Percentiles rank a stretch among this genome's conserved stretches.
phyloP scores from a whole-genome alignment of 2,797 vertebrate genomes.

The Spheniscus humboldti region DNA sequence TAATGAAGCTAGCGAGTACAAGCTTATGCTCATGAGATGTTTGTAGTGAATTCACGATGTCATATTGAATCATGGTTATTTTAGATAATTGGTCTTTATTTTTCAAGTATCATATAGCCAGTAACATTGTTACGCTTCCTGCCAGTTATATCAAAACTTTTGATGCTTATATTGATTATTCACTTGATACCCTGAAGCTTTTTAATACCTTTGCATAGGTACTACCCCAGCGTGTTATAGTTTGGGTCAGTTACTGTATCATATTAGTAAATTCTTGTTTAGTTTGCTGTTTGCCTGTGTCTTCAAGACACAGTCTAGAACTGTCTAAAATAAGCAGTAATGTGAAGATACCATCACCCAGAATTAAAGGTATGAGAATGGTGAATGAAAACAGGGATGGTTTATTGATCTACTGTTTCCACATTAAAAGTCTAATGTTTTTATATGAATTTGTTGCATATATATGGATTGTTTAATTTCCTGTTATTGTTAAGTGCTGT shows the following conservation, averaged over 20 bases:
- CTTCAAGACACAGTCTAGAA: not conserved
- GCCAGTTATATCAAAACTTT: not conserved
- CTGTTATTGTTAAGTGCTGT: not conserved
- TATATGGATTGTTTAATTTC: not conserved
- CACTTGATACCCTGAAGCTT: not conserved
- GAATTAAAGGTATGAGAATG: not conserved
- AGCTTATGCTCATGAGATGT: not conserved
- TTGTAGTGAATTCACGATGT: not conserved
- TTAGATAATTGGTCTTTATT: not conserved
- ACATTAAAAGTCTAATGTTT: not conserved
- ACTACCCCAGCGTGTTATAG: not conserved
- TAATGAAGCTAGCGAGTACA: not conserved
- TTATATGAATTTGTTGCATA: not conserved
- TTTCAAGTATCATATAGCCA: not conserved
- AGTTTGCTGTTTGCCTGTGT: not conserved
- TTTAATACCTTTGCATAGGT: not conserved
- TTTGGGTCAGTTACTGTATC: not conserved
- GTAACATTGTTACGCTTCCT: not conserved
- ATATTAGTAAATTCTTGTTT: not conserved
- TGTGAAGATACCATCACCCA: not conserved
- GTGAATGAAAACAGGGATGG: not conserved
- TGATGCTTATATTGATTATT: not conserved
- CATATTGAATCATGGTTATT: not conserved
- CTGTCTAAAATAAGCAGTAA: not conserved
- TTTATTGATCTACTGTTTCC: not conserved